These are phyloP conservation scores for Megathymus violae DNA, from an alignment of 1,140 invertebrate species.

Conservation along the genomic window DNA sequence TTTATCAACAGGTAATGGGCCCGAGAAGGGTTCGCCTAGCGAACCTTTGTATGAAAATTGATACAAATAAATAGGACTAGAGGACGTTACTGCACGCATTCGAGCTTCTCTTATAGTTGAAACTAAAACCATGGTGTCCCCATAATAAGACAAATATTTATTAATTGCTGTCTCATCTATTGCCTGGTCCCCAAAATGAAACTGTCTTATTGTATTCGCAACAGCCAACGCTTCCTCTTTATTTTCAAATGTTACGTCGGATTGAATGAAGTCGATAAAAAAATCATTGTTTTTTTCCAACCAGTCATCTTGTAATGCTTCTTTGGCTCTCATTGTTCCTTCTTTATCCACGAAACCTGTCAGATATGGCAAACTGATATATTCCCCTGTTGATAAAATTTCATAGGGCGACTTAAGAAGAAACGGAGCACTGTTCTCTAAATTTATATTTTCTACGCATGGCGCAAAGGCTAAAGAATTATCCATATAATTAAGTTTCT, in stretches of 20 bases:
- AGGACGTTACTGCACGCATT: conserved; percentile 47
- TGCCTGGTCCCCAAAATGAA: conserved; percentile 53
- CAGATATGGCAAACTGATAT: conserved; percentile 63
- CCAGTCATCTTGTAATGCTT: conserved; percentile 59
- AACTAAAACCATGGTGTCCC: conserved; percentile 71
- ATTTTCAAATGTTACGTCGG: conserved; percentile 60
- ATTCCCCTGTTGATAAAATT: conserved; percentile 53
- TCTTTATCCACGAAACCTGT: conserved; percentile 73
- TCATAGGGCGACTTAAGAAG: conserved; percentile 60
- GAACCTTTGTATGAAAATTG: conserved; percentile 71
- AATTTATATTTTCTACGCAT: conserved; percentile 60
- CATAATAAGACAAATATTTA: conserved; percentile 60
- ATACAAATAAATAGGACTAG: conserved; percentile 59
- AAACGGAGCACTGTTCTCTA: conserved; percentile 56
- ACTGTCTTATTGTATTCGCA: conserved; percentile 50
- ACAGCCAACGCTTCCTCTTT: conserved; percentile 42
- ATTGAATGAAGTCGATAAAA: conserved; percentile 65
- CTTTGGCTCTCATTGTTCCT: conserved; percentile 65
- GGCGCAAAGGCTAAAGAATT: conserved; percentile 71
- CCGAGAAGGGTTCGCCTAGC: conserved; percentile 50
- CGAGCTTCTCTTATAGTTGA: conserved; percentile 65
- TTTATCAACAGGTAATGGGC: conserved; percentile 48
- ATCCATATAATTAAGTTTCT: conserved; percentile 66
- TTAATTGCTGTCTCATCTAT: conserved; percentile 44
- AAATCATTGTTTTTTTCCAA: conserved; percentile 60